Evolutionary conservation across 2,113 vertebrate genomes (phyloP).

Genomic region (Nibea albiflora): DNA sequence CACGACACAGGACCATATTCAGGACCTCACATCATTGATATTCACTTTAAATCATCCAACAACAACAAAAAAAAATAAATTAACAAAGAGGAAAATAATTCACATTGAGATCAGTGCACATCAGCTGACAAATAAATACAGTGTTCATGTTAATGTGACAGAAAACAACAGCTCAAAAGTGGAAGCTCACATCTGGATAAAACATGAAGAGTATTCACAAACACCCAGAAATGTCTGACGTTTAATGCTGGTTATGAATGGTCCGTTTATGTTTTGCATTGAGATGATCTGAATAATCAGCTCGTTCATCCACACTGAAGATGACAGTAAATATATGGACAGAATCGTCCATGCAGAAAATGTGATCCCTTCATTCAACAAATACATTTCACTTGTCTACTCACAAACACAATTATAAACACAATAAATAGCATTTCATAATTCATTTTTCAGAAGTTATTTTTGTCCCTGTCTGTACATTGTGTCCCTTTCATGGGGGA

Average conservation of each 20-base stretch:
- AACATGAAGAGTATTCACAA: not conserved
- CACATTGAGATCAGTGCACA: conserved; percentile 47
- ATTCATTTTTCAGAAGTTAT: conserved; percentile 13
- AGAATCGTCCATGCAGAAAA: not conserved
- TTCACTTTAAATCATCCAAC: conserved; percentile 35
- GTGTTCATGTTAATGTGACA: not conserved
- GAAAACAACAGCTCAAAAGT: not conserved
- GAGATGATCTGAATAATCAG: not conserved
- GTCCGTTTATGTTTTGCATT: not conserved
- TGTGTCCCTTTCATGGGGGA: conserved; percentile 3
- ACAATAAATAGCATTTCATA: conserved; percentile 66
- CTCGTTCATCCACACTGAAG: not conserved
- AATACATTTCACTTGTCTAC: conserved; percentile 1
- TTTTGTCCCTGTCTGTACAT: conserved; percentile 38
- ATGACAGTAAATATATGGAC: not conserved
- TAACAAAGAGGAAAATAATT: conserved; percentile 21
- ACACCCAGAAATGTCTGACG: not conserved
- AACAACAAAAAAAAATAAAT: conserved; percentile 52
- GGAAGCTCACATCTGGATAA: not conserved
- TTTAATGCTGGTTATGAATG: not conserved
- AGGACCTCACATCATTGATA: conserved; percentile 3
- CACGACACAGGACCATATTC: conserved; percentile 38
- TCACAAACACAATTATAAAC: conserved; percentile 44
- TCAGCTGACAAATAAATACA: conserved; percentile 10
- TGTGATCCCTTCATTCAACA: conserved; percentile 15